Base-by-base conservation (phyloP, 2,113 vertebrate species). In the Colistium nudipinnis region DNA sequence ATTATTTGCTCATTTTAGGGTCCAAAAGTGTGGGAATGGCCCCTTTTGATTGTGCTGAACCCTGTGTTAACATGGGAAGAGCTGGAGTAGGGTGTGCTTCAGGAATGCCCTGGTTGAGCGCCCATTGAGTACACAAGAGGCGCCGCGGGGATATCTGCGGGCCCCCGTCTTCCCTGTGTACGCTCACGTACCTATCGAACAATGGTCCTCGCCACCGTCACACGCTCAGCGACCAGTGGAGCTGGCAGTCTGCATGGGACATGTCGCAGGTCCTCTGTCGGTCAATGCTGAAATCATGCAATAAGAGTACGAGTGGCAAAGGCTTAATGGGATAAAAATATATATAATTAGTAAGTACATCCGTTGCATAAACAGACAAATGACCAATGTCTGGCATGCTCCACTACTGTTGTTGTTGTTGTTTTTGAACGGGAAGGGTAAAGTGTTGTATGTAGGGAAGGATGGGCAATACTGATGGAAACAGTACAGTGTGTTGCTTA, bases 71-170 rank as follows among this genome's bases (percentile, higher is more conserved):
- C 69, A 4, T 24, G 43, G 67, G 22, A 62, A 39, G 57, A 43
- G 49, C 49, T 59, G 43, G 64, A 67, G 65, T 54, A 57, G 59
- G 59, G 43, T 41, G 49, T 76, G 60, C 56, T 60, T 49, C 72
- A 78, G 81, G 86, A 80, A 84, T 82, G 53, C 79, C 45, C 59
- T 60, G 80, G 63, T 60, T 83, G 56, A 78, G 51, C 47, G n/a
- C 22, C 70, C 72, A 44, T 8, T 59, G 63, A 55, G 0, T 62
- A 76, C 62, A 67, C 33, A 72, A 44, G 54, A 72, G 74, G 67
- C 62, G 39, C 79, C 75, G 61, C 36, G 0, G 67, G 81, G 87
- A 86, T 82, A 85, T 84, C 44, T 55, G 61, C 71, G 51, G 25
- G 47, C 49, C 28, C 24, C 20, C 7, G 9, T 47, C 10, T 6